phyloP scores from a whole-genome alignment of 1,140 invertebrate species.

The Heliothis subflexa region DNA sequence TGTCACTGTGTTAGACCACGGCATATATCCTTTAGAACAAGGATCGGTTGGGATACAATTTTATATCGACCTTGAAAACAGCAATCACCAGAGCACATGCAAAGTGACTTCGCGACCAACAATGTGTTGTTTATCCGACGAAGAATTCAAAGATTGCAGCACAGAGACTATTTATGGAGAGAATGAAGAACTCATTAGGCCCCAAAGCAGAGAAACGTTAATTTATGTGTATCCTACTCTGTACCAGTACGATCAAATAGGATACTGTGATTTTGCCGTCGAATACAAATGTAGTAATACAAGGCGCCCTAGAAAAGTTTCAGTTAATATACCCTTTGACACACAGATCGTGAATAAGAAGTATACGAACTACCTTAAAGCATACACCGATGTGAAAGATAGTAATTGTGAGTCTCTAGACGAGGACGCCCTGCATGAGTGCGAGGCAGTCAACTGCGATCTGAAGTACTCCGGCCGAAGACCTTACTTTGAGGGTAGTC shows the following conservation, averaged over 20 bases:
- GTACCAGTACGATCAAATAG: conserved; percentile 66
- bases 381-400: conserved; percentile 54
- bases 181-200: conserved; percentile 50
- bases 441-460: conserved; percentile 66
- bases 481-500: conserved; percentile 57
- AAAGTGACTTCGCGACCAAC: conserved; percentile 56
- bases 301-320: conserved; percentile 47
- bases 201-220: conserved; percentile 63
- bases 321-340: conserved; percentile 66
- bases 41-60: conserved; percentile 70
- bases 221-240: conserved; percentile 63
- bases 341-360: conserved; percentile 55
- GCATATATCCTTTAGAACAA: conserved; percentile 62
- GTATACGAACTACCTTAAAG: conserved; percentile 50
- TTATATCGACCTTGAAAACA: conserved; percentile 69
- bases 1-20: conserved; percentile 68
- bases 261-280: conserved; percentile 64
- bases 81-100: conserved; percentile 56
- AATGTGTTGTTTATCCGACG: conserved; percentile 64
- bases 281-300: conserved; percentile 58
- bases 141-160: conserved; percentile 58
- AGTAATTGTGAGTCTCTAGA: conserved; percentile 62
- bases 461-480: conserved; percentile 69
- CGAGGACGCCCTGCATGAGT: conserved; percentile 64
- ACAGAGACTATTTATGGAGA: conserved; percentile 56